phyloP scores from a whole-genome alignment of 2,113 vertebrate genomes.

The Paraplagusia blochii region DNA sequence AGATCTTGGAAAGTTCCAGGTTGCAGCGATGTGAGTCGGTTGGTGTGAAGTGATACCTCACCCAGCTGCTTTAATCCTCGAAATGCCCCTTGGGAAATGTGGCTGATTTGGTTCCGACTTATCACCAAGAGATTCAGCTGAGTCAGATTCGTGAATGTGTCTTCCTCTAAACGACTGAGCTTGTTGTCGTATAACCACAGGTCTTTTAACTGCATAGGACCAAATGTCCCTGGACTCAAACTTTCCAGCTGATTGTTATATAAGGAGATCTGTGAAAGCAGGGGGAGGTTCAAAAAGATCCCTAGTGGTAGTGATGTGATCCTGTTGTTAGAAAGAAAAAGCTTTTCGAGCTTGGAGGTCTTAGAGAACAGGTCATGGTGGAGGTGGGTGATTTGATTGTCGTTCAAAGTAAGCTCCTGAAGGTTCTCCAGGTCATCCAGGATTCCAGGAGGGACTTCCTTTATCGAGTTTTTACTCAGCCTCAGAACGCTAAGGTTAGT shows the following conservation, averaged over 20 bases:
- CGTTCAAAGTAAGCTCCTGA: constrained; percentile 82
- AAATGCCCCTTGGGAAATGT: constrained; percentile 76
- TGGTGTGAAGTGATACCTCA: constrained; percentile 88
- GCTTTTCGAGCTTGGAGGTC: constrained; percentile 78
- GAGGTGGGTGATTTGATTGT: constrained; percentile 81
- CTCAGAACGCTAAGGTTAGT: constrained; percentile 76
- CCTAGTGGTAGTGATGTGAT: constrained; percentile 78
- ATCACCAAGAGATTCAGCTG: constrained; percentile 82
- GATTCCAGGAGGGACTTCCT: constrained; percentile 71
- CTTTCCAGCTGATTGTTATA: constrained; percentile 81
- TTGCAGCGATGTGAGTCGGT: constrained; percentile 73
- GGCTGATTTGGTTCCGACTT: constrained; percentile 82
- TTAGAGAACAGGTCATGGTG: constrained; percentile 78
- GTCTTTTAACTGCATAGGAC: constrained; percentile 77
- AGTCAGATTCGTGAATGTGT: constrained; percentile 82
- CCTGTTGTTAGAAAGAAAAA: constrained; percentile 87
- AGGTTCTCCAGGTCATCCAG: constrained; percentile 80
- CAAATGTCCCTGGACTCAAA: constrained; percentile 78
- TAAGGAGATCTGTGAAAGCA: constrained; percentile 82
- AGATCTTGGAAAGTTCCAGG: constrained; percentile 73
- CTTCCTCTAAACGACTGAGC: constrained; percentile 74
- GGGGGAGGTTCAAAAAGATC: constrained; percentile 79
- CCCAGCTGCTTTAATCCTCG: constrained; percentile 76
- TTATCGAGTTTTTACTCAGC: constrained; percentile 82
- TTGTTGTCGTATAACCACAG: constrained; percentile 92